Evolutionary conservation across 2,113 vertebrate genomes (phyloP).

Genomic region (Aegithalos caudatus): DNA sequence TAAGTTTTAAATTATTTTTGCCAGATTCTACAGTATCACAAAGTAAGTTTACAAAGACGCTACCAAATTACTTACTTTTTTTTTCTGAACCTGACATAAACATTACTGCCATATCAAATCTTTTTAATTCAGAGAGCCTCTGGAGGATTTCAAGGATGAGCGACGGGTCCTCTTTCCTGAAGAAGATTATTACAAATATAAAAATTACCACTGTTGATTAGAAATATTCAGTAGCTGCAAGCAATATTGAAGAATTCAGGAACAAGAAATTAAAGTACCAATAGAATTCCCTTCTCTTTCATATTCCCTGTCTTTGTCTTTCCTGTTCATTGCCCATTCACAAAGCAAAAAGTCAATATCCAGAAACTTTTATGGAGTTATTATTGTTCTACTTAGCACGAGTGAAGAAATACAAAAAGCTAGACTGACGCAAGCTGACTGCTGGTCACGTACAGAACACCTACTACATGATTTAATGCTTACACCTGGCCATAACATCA

Average conservation of each 20-base stretch:
- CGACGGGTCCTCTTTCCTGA: slow-evolving; percentile 80
- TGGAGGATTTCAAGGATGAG: slow-evolving; percentile 83
- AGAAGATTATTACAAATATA: slow-evolving; percentile 28
- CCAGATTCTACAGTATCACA: background rate
- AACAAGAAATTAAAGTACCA: background rate
- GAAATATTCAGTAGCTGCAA: background rate
- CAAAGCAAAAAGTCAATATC: background rate
- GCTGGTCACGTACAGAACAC: background rate
- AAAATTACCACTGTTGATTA: slow-evolving; percentile 14
- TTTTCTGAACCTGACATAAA: slow-evolving; percentile 90
- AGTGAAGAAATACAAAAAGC: background rate
- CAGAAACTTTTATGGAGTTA: background rate
- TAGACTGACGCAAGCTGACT: background rate
- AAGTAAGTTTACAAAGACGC: background rate
- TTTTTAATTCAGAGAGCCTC: slow-evolving; percentile 81
- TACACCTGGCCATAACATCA: background rate
- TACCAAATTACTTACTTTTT: slow-evolving; percentile 76
- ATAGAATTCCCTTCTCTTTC: background rate
- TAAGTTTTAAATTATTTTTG: background rate
- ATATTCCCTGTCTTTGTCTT: background rate
- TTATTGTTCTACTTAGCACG: background rate
- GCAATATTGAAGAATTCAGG: background rate
- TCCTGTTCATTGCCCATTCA: background rate
- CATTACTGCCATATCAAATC: slow-evolving; percentile 96
- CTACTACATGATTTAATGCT: background rate